Conservation (phyloP, 1,140 invertebrate species). For the Centruroides sculpturatus region DNA sequence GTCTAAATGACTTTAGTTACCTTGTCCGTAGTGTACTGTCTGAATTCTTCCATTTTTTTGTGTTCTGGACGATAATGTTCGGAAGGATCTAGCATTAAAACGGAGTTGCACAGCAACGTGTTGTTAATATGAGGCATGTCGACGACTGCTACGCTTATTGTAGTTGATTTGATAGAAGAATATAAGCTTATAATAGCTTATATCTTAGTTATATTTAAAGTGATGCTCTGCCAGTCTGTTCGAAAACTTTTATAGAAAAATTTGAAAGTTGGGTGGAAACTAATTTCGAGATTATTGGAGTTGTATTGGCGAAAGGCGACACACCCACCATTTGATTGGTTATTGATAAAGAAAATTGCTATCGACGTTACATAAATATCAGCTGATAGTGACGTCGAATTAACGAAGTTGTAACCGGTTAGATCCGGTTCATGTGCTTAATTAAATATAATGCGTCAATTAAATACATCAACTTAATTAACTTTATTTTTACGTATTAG, state of each 20-base stretch:
- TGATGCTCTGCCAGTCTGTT: background rate
- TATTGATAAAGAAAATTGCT: too few species aligned
- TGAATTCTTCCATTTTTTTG: constrained; percentile 42
- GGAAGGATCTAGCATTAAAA: constrained; percentile 42
- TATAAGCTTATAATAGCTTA: too few species aligned
- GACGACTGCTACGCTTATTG: background rate
- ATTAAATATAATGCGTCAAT: too few species aligned
- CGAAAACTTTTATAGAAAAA: background rate
- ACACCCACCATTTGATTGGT: background rate
- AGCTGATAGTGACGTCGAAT: too few species aligned
- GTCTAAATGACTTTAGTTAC: constrained; percentile 15
- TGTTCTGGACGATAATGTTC: constrained; percentile 51
- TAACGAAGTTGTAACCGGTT: too few species aligned
- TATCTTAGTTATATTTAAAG: background rate
- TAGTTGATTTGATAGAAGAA: background rate
- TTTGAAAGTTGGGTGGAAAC: background rate
- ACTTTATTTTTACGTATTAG: too few species aligned
- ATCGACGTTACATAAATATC: too few species aligned
- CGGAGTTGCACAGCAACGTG: too few species aligned
- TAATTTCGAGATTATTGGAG: background rate
- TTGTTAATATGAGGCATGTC: too few species aligned
- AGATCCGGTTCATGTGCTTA: too few species aligned
- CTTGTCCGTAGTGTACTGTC: constrained; percentile 53
- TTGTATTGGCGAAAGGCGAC: background rate
- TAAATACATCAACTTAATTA: too few species aligned